A percentile compares a stretch with the other conserved stretches of the same genome.
phyloP scores from a whole-genome alignment of 2,888 invertebrate species.

The Carpatolechia fugitivella region DNA sequence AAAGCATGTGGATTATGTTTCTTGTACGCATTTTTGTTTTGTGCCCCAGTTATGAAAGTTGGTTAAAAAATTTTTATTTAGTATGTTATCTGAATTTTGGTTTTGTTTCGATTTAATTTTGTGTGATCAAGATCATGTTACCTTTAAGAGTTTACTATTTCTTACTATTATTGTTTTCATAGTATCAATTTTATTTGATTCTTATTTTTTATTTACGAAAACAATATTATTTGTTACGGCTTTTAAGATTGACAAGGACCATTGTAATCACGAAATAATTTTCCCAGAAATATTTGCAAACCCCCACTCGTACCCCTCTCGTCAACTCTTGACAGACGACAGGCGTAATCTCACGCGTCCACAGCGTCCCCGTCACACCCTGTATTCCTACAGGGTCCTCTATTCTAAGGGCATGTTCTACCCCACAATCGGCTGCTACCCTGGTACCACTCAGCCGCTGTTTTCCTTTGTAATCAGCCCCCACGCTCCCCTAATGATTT shows the following conservation, averaged over 20 bases:
- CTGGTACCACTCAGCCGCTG: slow-evolving; percentile 49
- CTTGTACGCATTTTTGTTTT: slow-evolving; percentile 12
- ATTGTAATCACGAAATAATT: background rate
- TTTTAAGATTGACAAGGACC: background rate
- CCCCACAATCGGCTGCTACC: slow-evolving; percentile 41
- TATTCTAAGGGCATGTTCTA: slow-evolving; percentile 26
- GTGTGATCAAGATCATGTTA: too few species aligned
- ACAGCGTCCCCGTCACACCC: slow-evolving; percentile 7
- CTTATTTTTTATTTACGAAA: too few species aligned
- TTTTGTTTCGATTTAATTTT: background rate
- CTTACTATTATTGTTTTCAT: too few species aligned
- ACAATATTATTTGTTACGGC: too few species aligned
- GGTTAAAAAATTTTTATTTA: background rate
- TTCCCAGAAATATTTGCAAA: slow-evolving; percentile 3
- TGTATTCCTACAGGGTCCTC: slow-evolving; percentile 7
- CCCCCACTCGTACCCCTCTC: slow-evolving; percentile 12
- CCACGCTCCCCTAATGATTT: slow-evolving; percentile 66
- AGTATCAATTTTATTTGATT: too few species aligned
- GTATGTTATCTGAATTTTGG: background rate
- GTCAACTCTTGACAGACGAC: slow-evolving; percentile 47
- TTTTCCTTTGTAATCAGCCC: slow-evolving; percentile 69
- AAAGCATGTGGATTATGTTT: slow-evolving; percentile 27
- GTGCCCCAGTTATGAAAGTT: background rate
- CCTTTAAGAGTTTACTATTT: too few species aligned
- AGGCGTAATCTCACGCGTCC: slow-evolving; percentile 58